Conservation (phyloP, 1,140 invertebrate genomes). For the Lasioglossum albipes region DNA sequence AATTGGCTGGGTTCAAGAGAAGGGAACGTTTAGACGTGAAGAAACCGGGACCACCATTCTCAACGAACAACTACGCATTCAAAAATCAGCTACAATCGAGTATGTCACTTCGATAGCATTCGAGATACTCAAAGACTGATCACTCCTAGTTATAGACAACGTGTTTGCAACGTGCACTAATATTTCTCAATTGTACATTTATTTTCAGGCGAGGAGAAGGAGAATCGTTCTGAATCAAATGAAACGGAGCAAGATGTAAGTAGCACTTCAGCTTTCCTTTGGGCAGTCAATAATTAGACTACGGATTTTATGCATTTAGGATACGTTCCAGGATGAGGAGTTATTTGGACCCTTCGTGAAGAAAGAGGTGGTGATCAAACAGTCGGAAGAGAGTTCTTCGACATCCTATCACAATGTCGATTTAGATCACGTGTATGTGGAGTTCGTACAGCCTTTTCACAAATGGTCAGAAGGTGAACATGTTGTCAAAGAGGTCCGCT, state of each 20-base stretch:
- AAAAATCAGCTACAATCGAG: constrained; percentile 67
- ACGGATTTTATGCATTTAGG: neutral
- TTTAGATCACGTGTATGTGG: constrained; percentile 85
- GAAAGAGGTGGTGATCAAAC: constrained; percentile 72
- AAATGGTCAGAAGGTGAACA: constrained; percentile 72
- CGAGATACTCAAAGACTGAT: neutral
- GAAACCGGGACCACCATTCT: constrained; percentile 92
- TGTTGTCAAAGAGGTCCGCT: constrained; percentile 58
- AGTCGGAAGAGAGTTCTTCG: constrained; percentile 70
- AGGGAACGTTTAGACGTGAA: constrained; percentile 95
- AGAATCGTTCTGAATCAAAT: constrained; percentile 16
- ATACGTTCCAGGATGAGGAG: constrained; percentile 58
- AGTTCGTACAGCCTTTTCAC: constrained; percentile 81
- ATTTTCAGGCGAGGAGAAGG: constrained; percentile 18
- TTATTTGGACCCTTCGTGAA: constrained; percentile 71
- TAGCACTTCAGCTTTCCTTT: neutral
- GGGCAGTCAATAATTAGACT: no score
- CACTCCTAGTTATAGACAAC: no score
- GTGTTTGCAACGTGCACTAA: no score
- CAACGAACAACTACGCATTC: constrained; percentile 82
- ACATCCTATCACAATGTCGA: constrained; percentile 83
- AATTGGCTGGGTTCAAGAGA: constrained; percentile 86
- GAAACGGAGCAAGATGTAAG: constrained; percentile 39
- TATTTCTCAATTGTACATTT: neutral
- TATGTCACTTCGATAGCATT: constrained; percentile 8